Evolutionary conservation across 1,140 invertebrate species (phyloP), one percentile per base, ranked within the genome.

Genomic region (Globodera rostochiensis): DNA sequence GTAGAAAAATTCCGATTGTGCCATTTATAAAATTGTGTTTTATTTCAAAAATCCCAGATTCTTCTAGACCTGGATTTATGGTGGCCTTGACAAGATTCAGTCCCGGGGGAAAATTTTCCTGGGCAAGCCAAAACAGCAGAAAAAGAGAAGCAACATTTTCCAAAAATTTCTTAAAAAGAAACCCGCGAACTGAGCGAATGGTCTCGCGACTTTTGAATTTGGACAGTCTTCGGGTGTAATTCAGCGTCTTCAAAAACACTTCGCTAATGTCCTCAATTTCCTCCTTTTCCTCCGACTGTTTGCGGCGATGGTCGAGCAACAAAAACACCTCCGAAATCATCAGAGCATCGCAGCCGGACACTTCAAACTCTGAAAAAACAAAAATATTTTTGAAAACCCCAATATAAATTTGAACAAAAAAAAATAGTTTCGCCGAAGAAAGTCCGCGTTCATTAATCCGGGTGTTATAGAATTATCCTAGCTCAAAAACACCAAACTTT

Each of bases 321-420:
- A 99, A 96, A 87, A 96, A 95, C 0, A 99, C 98, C 92, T 99
- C 98, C 13, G 96, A 98, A 90, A 98, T 97, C 78, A 99, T 91
- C 53, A 99, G 90, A 0, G 97, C 98, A 92, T 99, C 97, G 73
- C 88, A 89, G 5, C 79, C 81, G 15, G 77, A n/a, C 13, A 77
- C 74, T 70, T 90, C 85, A 71, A 89, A 90, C 70, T 89, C 86
- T 87, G 83, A 80, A 85, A 85, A 80, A 80, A 64, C 36, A 36
- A 36, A 36, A 36, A 36, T 36, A 36, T 36, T 21, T 53, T 4
- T 13, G 25, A 67, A 47, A 81, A 79, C 49, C 50, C 21, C 45
- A 15, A 74, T 75, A 70, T 79, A 9, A 46, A 46, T 45, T 71
- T 5, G 15, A 6, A n/a, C n/a, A n/a, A n/a, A 70, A 53, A 1